phyloP scores from a whole-genome alignment of 37 sponge, comb jelly and placozoan genomes.

The Halisarca cf. caerulea region DNA sequence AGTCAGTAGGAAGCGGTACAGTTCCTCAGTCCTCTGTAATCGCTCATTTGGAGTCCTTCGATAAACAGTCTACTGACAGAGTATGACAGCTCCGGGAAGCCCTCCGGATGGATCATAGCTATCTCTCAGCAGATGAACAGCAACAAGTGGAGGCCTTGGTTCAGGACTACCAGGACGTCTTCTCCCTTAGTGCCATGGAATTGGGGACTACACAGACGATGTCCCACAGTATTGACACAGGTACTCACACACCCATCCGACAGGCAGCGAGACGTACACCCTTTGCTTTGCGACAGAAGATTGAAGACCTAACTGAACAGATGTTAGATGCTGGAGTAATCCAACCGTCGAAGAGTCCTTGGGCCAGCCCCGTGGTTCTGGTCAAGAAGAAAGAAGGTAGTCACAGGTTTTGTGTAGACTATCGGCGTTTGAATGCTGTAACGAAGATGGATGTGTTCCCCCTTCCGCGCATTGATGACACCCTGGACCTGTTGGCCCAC shows the following conservation, averaged over 20 bases:
- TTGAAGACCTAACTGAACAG: conserved; percentile 33
- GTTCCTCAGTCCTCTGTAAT: too few species aligned
- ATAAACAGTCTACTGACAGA: too few species aligned
- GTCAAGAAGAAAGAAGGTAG: conserved; percentile 49
- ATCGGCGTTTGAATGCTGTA: conserved; percentile 41
- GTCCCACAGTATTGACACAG: too few species aligned
- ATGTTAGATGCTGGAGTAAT: conserved; percentile 48
- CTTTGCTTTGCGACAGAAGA: conserved; percentile 19
- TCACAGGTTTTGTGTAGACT: conserved; percentile 55
- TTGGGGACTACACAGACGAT: neutral
- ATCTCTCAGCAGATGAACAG: too few species aligned
- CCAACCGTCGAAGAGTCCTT: conserved; percentile 45
- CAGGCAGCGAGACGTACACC: conserved; percentile 39
- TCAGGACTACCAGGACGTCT: neutral
- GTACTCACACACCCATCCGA: too few species aligned
- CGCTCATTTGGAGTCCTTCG: too few species aligned
- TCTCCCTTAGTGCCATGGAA: neutral
- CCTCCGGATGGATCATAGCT: too few species aligned
- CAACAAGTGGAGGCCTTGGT: neutral
- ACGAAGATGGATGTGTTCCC: conserved; percentile 63
- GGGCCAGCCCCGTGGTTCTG: conserved; percentile 63
- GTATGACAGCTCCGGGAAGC: too few species aligned
- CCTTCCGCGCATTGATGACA: conserved; percentile 52
- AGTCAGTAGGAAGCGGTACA: too few species aligned
- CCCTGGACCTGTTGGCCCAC: conserved; percentile 30